phyloP scores from a whole-genome alignment of 1,140 invertebrate species.

The Campoletis sonorensis region DNA sequence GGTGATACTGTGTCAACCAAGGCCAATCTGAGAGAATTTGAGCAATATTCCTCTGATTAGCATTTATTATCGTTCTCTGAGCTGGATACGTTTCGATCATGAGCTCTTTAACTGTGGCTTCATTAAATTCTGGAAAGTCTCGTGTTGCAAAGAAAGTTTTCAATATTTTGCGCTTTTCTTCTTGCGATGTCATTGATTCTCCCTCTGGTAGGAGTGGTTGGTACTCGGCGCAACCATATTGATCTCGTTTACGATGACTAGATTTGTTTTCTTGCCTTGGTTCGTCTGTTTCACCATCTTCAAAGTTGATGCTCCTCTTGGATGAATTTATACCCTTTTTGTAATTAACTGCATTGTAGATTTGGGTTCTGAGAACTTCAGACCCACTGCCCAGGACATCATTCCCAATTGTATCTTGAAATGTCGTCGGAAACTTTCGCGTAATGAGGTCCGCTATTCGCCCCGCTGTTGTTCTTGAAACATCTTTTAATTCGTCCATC shows the following conservation, averaged over 20 bases:
- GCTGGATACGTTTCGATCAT: slow-evolving; percentile 23
- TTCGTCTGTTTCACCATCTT: slow-evolving; percentile 11
- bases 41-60: background rate
- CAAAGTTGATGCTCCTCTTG: background rate
- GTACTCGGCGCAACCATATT: slow-evolving; percentile 54
- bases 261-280: background rate
- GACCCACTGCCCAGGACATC: background rate
- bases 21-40: slow-evolving; percentile 30
- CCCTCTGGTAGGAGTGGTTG: slow-evolving; percentile 34
- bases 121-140: background rate
- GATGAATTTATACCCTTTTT: background rate
- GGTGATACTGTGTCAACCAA: background rate
- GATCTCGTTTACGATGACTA: slow-evolving; percentile 44
- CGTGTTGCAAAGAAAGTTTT: background rate
- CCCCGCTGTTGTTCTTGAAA: slow-evolving; percentile 22
- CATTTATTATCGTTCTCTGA: slow-evolving; percentile 21
- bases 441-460: slow-evolving; percentile 1
- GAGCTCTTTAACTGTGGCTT: slow-evolving; percentile 13
- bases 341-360: slow-evolving; percentile 34
- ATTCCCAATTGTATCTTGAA: slow-evolving; percentile 15
- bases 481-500: slow-evolving; percentile 20
- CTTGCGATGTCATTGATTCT: slow-evolving; percentile 45
- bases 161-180: slow-evolving; percentile 45
- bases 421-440: slow-evolving; percentile 8
- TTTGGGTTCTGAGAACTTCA: slow-evolving; percentile 18